These are phyloP conservation scores for Drepana falcataria DNA, from an alignment of 2,888 invertebrate species.

Conservation along the genomic window DNA sequence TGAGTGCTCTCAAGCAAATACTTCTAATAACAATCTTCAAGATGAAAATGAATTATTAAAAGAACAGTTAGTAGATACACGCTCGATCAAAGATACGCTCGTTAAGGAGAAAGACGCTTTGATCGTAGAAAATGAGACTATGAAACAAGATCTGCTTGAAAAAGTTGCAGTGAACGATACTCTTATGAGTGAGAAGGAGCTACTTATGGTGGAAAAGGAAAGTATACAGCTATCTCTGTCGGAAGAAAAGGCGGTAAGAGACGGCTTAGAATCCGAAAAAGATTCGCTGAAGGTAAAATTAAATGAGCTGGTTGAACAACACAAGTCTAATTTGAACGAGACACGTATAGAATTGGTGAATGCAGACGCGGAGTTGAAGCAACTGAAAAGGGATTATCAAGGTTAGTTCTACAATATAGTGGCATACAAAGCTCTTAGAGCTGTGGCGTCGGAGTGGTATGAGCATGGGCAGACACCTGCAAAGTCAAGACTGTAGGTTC, in stretches of 20 bases:
- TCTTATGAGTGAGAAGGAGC: conserved; percentile 21
- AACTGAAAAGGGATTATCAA: conserved; percentile 27
- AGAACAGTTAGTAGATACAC: conserved; percentile 12
- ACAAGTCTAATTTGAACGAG: conserved; percentile 14
- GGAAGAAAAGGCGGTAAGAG: conserved; percentile 28
- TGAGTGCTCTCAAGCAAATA: conserved; percentile 8
- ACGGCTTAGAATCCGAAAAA: conserved; percentile 29
- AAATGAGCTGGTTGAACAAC: conserved; percentile 21
- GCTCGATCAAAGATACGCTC: conserved; percentile 7
- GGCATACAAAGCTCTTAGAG: not conserved
- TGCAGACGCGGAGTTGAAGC: conserved; percentile 19
- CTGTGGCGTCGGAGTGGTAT: too few relatives aligned
- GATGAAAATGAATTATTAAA: conserved; percentile 14
- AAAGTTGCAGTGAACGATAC: conserved; percentile 14
- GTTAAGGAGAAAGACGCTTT: conserved; percentile 16
- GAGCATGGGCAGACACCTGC: too few relatives aligned
- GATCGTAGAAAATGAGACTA: conserved; percentile 11
- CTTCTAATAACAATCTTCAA: conserved; percentile 8
- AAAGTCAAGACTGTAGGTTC: too few relatives aligned
- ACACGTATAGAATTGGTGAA: conserved; percentile 25
- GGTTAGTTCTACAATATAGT: conserved; percentile 23
- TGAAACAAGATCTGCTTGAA: conserved; percentile 13
- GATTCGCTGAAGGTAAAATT: conserved; percentile 20
- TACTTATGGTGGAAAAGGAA: conserved; percentile 22
- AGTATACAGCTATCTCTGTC: conserved; percentile 17